Conservation (phyloP, 2,888 invertebrate species). For the Oligia latruncula region DNA sequence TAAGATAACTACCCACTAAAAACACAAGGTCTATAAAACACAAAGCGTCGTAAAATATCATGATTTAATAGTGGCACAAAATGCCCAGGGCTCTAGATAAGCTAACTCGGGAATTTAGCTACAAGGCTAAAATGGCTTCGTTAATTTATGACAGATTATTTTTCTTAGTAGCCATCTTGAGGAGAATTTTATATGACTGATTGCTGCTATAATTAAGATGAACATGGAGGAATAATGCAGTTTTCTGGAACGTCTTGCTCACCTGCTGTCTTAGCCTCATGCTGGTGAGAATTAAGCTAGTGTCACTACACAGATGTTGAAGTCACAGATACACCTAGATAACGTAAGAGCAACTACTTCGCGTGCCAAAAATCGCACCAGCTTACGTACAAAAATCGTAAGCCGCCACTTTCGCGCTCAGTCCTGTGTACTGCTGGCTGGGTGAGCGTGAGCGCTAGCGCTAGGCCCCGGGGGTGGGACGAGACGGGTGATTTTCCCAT, state of each 20-base stretch:
- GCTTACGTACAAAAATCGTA: too few relatives aligned
- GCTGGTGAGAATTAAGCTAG: not conserved
- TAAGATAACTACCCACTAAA: conserved; percentile 41
- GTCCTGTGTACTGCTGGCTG: too few relatives aligned
- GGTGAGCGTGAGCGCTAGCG: too few relatives aligned
- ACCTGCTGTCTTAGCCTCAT: conserved; percentile 26
- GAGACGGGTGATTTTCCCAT: too few relatives aligned
- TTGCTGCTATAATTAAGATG: conserved; percentile 20
- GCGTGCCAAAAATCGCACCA: too few relatives aligned
- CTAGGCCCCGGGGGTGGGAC: too few relatives aligned
- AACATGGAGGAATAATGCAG: conserved; percentile 7
- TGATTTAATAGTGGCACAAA: conserved; percentile 53
- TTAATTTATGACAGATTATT: conserved; percentile 49
- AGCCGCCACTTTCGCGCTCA: too few relatives aligned
- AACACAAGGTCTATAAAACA: conserved; percentile 42
- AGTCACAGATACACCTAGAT: too few relatives aligned
- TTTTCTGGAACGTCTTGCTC: conserved; percentile 1
- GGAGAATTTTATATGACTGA: conserved; percentile 24
- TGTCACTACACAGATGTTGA: not conserved
- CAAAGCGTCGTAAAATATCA: conserved; percentile 45
- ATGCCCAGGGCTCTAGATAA: conserved; percentile 64
- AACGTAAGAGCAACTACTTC: too few relatives aligned
- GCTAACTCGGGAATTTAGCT: conserved; percentile 54
- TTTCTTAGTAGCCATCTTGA: conserved; percentile 42
- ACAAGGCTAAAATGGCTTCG: conserved; percentile 29